Evolutionary conservation across 2,797 vertebrate genomes (phyloP).

Genomic region (Rallus crepitans): DNA sequence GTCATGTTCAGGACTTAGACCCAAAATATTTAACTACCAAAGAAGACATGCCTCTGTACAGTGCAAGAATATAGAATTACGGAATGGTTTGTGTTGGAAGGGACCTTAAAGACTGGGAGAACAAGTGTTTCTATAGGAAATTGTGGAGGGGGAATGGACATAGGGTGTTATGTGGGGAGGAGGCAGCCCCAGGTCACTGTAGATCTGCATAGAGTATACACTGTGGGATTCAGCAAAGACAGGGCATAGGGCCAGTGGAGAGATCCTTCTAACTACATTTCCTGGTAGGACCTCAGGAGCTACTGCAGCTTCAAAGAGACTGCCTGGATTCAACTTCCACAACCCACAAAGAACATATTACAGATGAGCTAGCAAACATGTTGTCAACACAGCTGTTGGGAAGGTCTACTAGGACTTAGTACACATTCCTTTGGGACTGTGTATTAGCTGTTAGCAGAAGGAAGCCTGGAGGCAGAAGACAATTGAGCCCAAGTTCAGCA

Average conservation of each 20-base stretch:
- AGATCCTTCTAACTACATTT: background rate
- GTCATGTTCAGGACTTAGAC: background rate
- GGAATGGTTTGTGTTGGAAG: too few species aligned
- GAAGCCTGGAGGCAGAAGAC: background rate
- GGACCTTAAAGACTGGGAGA: background rate
- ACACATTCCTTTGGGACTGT: background rate
- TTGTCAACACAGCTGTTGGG: too few species aligned
- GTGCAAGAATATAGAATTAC: background rate
- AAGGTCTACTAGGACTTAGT: background rate
- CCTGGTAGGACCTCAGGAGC: background rate
- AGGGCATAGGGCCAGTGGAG: background rate
- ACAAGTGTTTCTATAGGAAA: background rate
- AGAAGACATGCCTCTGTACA: background rate
- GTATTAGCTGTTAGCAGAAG: background rate
- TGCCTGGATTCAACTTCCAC: background rate
- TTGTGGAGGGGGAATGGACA: rapidly evolving
- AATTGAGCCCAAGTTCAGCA: background rate
- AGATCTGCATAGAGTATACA: background rate
- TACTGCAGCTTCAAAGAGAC: background rate
- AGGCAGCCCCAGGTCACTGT: background rate
- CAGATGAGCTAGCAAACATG: background rate
- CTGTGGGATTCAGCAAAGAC: background rate
- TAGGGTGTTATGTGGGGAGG: background rate
- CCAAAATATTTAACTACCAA: background rate
- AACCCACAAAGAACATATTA: background rate